Percentiles rank a stretch among this genome's conserved stretches.
Conservation (phyloP, 2,113 vertebrate species). For the Eulacestoma nigropectus region DNA sequence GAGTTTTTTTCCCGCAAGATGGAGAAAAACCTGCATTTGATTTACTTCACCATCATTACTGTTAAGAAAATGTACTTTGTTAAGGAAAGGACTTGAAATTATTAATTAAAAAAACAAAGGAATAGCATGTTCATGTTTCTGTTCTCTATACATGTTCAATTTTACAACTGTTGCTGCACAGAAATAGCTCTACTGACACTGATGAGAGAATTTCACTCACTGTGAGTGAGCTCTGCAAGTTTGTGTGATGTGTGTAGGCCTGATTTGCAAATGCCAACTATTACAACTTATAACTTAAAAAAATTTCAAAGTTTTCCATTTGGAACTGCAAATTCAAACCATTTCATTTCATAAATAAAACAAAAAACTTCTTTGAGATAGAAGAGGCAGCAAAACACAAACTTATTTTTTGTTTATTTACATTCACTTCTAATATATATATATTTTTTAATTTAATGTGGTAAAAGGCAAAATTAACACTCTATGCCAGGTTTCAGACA, state of each 20-base stretch:
- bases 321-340: neutral
- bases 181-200: neutral
- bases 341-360: slow-evolving; percentile 25
- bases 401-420: neutral
- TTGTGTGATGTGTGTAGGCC: neutral
- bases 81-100: neutral
- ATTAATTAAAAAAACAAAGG: neutral
- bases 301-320: neutral
- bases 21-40: neutral
- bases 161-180: neutral
- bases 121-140: neutral
- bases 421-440: neutral
- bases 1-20: neutral
- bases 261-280: neutral
- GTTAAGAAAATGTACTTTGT: neutral
- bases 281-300: neutral
- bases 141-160: neutral
- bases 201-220: neutral
- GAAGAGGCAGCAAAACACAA: neutral
- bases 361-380: neutral
- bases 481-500: slow-evolving; percentile 1
- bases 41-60: neutral
- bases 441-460: neutral
- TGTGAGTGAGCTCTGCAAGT: neutral
- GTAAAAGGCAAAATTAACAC: neutral